Evolutionary conservation across 2,888 invertebrate species (phyloP).

Genomic region (Acleris laterana): DNA sequence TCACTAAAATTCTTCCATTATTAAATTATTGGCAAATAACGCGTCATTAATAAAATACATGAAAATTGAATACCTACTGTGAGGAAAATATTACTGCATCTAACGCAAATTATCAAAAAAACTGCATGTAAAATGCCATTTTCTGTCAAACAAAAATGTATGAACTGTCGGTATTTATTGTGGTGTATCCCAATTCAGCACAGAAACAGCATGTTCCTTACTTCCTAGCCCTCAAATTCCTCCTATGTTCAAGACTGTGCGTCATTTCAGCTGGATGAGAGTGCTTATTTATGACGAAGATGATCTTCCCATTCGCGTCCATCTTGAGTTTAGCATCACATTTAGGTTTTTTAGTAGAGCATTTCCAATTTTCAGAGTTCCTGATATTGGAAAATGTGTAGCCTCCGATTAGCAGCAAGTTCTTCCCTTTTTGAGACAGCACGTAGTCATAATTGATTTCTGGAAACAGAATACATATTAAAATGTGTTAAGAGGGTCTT

Average conservation of each 20-base stretch:
- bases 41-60: too few species aligned
- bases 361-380: constrained; percentile 28
- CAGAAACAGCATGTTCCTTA: neutral
- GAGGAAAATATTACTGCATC: too few species aligned
- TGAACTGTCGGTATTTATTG: too few species aligned
- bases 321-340: constrained; percentile 43
- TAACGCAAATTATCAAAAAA: too few species aligned
- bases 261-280: constrained; percentile 29
- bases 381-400: constrained; percentile 39
- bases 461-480: constrained; percentile 7
- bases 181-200: too few species aligned
- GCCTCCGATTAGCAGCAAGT: constrained; percentile 41
- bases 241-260: constrained; percentile 19
- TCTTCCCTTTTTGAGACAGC: constrained; percentile 41
- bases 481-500: too few species aligned
- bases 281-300: constrained; percentile 37
- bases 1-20: too few species aligned
- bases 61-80: too few species aligned
- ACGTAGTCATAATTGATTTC: constrained; percentile 39
- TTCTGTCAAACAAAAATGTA: too few species aligned
- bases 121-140: too few species aligned
- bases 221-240: constrained; percentile 28
- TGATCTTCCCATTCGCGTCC: constrained; percentile 33
- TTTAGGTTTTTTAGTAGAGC: constrained; percentile 25
- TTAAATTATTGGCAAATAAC: too few species aligned